These are phyloP conservation scores for Asobara japonica DNA, from an alignment of 1,140 invertebrate species.

Conservation along the genomic window DNA sequence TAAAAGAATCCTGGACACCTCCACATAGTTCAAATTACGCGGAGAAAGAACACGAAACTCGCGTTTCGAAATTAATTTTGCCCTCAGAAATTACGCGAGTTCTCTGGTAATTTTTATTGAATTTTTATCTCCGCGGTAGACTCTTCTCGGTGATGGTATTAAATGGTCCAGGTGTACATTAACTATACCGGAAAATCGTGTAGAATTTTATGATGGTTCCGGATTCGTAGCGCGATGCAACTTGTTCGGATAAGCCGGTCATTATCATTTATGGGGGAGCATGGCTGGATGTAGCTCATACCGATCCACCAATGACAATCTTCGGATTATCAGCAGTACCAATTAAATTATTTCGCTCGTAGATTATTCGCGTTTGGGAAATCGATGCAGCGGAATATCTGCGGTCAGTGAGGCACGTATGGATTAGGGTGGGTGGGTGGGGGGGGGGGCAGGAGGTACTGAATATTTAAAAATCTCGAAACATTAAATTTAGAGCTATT, in stretches of 20 bases:
- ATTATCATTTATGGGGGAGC: background rate
- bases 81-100: no score
- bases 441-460: background rate
- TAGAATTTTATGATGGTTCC: constrained; percentile 18
- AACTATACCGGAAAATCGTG: constrained; percentile 29
- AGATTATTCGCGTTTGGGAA: constrained; percentile 7
- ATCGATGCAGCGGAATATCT: constrained; percentile 19
- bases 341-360: constrained; percentile 7
- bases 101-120: no score
- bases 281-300: background rate
- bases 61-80: no score
- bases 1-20: no score
- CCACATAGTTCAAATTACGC: no score
- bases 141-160: constrained; percentile 36
- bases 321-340: background rate
- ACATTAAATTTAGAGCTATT: no score
- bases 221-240: background rate
- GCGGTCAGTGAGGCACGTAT: background rate
- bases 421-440: background rate
- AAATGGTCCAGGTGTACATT: constrained; percentile 27
- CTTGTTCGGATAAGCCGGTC: background rate
- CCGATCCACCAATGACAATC: background rate
- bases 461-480: no score
- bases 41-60: no score
- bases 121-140: no score